Conservation (phyloP, 2,113 vertebrate genomes). For the Callocephalon fimbriatum region DNA sequence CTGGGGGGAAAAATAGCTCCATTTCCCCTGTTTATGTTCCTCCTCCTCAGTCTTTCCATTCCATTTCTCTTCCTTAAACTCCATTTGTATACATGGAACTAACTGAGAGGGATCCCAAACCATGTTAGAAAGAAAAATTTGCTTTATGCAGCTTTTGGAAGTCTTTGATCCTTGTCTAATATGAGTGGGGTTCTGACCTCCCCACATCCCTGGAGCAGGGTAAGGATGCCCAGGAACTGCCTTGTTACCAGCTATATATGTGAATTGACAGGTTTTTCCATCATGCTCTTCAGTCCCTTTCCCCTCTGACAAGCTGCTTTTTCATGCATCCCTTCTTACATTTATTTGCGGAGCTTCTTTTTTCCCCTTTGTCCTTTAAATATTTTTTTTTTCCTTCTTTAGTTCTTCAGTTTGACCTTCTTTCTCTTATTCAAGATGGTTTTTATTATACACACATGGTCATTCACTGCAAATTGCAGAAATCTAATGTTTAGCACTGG, state of each 20-base stretch:
- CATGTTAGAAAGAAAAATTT: not conserved
- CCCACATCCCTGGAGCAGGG: not conserved
- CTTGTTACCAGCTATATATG: not conserved
- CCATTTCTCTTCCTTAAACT: not conserved
- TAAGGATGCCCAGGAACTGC: not conserved
- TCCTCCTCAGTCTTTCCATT: not conserved
- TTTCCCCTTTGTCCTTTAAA: not conserved
- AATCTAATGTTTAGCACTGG: not conserved
- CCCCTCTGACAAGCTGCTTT: not conserved
- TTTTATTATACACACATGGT: not conserved
- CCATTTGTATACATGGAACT: not conserved
- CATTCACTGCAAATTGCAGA: not conserved
- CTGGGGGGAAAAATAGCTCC: not conserved
- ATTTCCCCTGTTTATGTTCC: not conserved
- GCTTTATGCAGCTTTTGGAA: not conserved
- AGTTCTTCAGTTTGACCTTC: not conserved
- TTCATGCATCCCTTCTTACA: not conserved
- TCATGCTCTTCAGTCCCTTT: not conserved
- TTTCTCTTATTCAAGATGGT: not conserved
- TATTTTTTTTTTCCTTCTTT: not conserved
- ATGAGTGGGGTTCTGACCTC: not conserved
- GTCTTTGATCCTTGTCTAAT: not conserved
- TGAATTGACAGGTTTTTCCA: not conserved
- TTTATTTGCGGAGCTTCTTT: not conserved
- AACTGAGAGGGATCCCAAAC: not conserved